Percentiles rank a stretch among this genome's conserved stretches.
Conservation (phyloP, 92 coral and sea anemone species). For the Phenganax stokvisi region DNA sequence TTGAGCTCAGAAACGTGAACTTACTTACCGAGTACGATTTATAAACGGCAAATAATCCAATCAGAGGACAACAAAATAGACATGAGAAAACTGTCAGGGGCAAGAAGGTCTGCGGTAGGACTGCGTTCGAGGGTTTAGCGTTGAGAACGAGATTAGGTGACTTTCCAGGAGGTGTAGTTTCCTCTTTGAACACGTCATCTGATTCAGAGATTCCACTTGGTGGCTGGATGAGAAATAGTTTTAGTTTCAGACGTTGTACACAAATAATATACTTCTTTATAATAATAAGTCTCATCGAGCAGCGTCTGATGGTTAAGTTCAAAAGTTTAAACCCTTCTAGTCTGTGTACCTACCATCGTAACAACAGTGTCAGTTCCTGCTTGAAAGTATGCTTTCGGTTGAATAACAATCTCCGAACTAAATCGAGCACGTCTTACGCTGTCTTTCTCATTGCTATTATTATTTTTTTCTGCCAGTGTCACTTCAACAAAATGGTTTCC, state of each 20-base stretch:
- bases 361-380: constrained; percentile 18
- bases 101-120: constrained; percentile 9
- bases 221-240: constrained; percentile 3
- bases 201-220: not conserved
- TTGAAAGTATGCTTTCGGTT: constrained; percentile 34
- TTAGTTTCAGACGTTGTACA: not conserved
- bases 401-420: constrained; percentile 21
- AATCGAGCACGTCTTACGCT: constrained; percentile 7
- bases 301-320: too few relatives aligned
- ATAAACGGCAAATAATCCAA: constrained; percentile 32
- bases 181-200: constrained; percentile 16
- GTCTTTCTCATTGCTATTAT: not conserved
- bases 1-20: too few relatives aligned
- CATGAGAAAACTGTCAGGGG: constrained; percentile 35
- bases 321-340: too few relatives aligned
- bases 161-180: not conserved
- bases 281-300: not conserved
- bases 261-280: not conserved
- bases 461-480: not conserved
- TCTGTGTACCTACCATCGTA: not conserved
- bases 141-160: not conserved
- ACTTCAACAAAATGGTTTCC: not conserved
- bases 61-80: constrained; percentile 34
- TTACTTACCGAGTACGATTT: constrained; percentile 32
- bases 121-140: not conserved